These are phyloP conservation scores for Drosophila chauvacae DNA, from an alignment of 1,140 invertebrate genomes.

Conservation along the genomic window DNA sequence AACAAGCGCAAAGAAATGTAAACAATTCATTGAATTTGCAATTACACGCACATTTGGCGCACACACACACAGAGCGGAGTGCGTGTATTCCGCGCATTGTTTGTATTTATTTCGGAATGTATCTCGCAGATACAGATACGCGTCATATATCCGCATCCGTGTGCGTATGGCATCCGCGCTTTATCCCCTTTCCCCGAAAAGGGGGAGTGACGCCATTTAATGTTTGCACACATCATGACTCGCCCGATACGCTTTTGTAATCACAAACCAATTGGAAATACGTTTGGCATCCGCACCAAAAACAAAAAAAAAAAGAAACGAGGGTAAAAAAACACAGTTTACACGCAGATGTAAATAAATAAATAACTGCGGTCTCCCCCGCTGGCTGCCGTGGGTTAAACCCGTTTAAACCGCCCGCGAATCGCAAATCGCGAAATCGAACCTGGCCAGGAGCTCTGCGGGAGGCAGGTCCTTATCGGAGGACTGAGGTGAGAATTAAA, in stretches of 20 bases:
- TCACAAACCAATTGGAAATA: constrained; percentile 80
- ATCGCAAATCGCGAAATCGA: constrained; percentile 21
- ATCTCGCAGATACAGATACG: constrained; percentile 81
- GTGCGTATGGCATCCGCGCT: constrained; percentile 53
- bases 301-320: constrained; percentile 1
- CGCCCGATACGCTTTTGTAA: constrained; percentile 78
- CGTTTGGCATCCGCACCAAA: constrained; percentile 43
- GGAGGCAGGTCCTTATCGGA: constrained; percentile 24
- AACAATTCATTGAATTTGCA: constrained; percentile 84
- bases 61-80: constrained; percentile 48
- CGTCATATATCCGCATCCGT: constrained; percentile 78
- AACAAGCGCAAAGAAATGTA: constrained; percentile 82
- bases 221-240: constrained; percentile 79
- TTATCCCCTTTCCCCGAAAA: background rate
- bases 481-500: constrained; percentile 15
- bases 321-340: constrained; percentile 44
- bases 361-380: constrained; percentile 43
- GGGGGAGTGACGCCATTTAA: constrained; percentile 69
- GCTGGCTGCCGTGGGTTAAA: constrained; percentile 15
- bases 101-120: constrained; percentile 76
- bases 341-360: constrained; percentile 54
- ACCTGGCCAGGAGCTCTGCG: constrained; percentile 18
- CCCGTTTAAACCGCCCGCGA: constrained; percentile 26
- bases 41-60: constrained; percentile 82
- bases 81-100: constrained; percentile 75